A percentile compares a stretch with the other conserved stretches of the same genome.
These are phyloP conservation scores for Serripes groenlandicus DNA, from an alignment of 2,888 invertebrate species.

Conservation along the genomic window DNA sequence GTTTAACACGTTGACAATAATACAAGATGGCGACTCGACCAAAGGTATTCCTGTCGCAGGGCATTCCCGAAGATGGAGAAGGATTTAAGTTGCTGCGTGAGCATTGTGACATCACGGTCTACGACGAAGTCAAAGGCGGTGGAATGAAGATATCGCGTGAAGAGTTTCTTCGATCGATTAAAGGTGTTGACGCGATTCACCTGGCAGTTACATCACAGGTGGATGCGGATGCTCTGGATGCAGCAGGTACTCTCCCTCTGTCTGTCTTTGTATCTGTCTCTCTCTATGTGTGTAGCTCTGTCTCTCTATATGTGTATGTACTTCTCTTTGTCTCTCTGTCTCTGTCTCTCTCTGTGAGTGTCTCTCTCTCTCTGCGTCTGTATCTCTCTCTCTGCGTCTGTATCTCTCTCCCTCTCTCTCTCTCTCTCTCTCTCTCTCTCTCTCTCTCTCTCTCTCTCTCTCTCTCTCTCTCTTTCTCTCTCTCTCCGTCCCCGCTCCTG, in stretches of 20 bases:
- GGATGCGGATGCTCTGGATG: slow-evolving; percentile 70
- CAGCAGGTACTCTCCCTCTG: slow-evolving; percentile 66
- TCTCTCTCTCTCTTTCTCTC: too few relatives aligned
- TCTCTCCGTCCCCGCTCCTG: too few relatives aligned
- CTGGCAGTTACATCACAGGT: slow-evolving; percentile 64
- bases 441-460: too few relatives aligned
- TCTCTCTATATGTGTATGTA: too few relatives aligned
- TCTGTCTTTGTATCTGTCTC: slow-evolving; percentile 1
- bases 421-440: too few relatives aligned
- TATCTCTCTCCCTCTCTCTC: too few relatives aligned
- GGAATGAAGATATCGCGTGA: slow-evolving; percentile 33
- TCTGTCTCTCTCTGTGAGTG: too few relatives aligned
- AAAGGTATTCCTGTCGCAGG: slow-evolving; percentile 48
- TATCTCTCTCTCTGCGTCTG: too few relatives aligned
- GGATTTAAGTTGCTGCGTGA: slow-evolving; percentile 35
- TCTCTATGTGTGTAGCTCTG: neutral
- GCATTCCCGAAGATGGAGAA: slow-evolving; percentile 43
- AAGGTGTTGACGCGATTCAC: slow-evolving; percentile 50
- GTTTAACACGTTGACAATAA: neutral
- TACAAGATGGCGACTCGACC: slow-evolving; percentile 41
- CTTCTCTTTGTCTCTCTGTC: too few relatives aligned
- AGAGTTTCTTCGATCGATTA: slow-evolving; percentile 40
- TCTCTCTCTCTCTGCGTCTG: too few relatives aligned
- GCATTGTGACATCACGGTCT: slow-evolving; percentile 49
- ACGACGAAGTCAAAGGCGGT: slow-evolving; percentile 50